Percentiles rank a stretch among this genome's conserved stretches.
Evolutionary conservation across 2,797 vertebrate species (phyloP).

Genomic region (Macropus fuliginosus): DNA sequence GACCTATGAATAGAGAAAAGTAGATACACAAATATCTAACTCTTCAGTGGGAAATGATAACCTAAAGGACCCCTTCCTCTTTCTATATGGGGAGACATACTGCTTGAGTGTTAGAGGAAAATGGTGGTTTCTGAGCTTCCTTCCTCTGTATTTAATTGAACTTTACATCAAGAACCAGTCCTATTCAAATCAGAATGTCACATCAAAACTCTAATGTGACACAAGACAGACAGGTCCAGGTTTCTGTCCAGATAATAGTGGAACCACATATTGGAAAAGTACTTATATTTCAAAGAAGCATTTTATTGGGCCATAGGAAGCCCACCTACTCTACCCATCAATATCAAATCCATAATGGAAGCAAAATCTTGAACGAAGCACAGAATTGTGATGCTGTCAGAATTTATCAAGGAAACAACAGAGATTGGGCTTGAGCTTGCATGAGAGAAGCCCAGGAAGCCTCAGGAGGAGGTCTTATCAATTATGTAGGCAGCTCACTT

Average conservation of each 20-base stretch:
- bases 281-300: conserved; percentile 29
- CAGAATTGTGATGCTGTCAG: conserved; percentile 59
- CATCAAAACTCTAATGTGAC: not conserved
- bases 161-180: conserved; percentile 19
- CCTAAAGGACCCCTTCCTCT: not conserved
- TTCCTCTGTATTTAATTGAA: conserved; percentile 5
- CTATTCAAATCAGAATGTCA: not conserved
- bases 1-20: not conserved
- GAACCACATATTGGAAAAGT: conserved; percentile 49
- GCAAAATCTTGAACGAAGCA: conserved; percentile 16
- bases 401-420: conserved; percentile 63
- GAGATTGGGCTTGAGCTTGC: conserved; percentile 54
- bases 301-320: conserved; percentile 63
- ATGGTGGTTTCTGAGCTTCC: not conserved
- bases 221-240: not conserved
- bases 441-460: not conserved
- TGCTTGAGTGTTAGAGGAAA: not conserved
- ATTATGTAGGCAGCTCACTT: conserved; percentile 50
- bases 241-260: conserved; percentile 27
- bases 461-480: conserved; percentile 42
- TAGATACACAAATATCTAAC: not conserved
- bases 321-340: conserved; percentile 65
- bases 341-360: conserved; percentile 58
- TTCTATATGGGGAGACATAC: not conserved
- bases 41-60: not conserved